These are phyloP conservation scores for Puntigrus tetrazona DNA, from an alignment of 2,113 vertebrate species.

Conservation along the genomic window DNA sequence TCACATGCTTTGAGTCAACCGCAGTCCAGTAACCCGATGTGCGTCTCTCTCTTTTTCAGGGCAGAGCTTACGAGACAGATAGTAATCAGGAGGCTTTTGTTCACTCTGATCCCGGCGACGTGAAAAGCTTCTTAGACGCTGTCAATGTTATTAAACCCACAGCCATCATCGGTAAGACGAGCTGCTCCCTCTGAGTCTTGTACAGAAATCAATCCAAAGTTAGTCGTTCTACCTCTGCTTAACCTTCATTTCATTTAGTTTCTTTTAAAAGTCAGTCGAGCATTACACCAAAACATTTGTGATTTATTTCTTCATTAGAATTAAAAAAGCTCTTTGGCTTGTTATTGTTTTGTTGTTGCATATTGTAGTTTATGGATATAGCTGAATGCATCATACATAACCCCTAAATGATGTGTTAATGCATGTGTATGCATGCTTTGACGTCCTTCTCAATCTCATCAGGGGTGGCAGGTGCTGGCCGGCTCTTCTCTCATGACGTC, in stretches of 20 bases:
- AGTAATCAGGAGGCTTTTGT: constrained; percentile 85
- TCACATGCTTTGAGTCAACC: neutral
- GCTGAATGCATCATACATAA: neutral
- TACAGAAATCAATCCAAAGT: neutral
- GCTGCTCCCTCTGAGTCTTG: neutral
- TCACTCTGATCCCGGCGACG: constrained; percentile 78
- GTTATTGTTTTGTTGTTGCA: neutral
- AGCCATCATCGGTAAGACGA: constrained; percentile 86
- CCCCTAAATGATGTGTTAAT: neutral
- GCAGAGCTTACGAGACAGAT: constrained; percentile 77
- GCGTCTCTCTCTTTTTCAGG: constrained; percentile 71
- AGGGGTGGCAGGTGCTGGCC: constrained; percentile 94
- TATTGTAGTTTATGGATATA: neutral
- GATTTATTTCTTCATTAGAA: neutral
- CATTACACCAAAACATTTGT: neutral
- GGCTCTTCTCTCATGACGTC: constrained; percentile 86
- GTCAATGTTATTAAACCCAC: constrained; percentile 88
- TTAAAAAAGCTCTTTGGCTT: neutral
- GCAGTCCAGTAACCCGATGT: neutral
- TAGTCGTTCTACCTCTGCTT: neutral
- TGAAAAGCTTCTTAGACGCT: constrained; percentile 86
- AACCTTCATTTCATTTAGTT: neutral
- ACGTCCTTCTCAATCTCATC: constrained; percentile 16
- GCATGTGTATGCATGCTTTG: neutral
- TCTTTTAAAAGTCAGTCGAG: neutral